Evolutionary conservation across 2,113 vertebrate genomes (phyloP).

Genomic region (Podarcis muralis): DNA sequence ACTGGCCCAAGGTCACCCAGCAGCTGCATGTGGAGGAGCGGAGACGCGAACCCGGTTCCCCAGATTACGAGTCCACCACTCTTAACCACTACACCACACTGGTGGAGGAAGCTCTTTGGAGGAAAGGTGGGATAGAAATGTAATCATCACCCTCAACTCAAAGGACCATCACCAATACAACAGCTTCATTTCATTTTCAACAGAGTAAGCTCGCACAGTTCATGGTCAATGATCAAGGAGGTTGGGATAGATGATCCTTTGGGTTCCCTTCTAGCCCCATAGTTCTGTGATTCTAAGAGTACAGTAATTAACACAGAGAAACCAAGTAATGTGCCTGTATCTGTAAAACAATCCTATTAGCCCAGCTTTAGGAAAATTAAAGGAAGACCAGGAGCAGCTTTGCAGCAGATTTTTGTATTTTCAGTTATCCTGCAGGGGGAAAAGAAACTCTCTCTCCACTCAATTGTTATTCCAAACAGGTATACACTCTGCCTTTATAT

Average conservation of each 20-base stretch:
- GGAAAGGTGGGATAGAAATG: too few relatives aligned
- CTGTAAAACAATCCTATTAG: not conserved
- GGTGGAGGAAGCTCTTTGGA: too few relatives aligned
- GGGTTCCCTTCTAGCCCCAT: too few relatives aligned
- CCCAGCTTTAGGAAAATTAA: not conserved
- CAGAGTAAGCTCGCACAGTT: not conserved
- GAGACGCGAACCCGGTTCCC: too few relatives aligned
- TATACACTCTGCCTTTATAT: not conserved
- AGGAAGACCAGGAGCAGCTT: not conserved
- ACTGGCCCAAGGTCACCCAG: too few relatives aligned
- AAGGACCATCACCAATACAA: not conserved
- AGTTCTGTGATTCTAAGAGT: too few relatives aligned
- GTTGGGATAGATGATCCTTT: too few relatives aligned
- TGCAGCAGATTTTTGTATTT: not conserved
- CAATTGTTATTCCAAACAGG: constrained; percentile 3
- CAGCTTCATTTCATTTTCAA: not conserved
- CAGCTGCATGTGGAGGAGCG: too few relatives aligned
- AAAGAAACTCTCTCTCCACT: not conserved
- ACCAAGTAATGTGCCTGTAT: not conserved
- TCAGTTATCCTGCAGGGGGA: not conserved
- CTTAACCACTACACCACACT: too few relatives aligned
- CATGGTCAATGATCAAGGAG: too few relatives aligned
- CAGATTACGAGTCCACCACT: too few relatives aligned
- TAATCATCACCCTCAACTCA: too few relatives aligned
- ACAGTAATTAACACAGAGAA: not conserved